phyloP scores from a whole-genome alignment of 2,888 invertebrate genomes.

The Balanococcus diminutus region DNA sequence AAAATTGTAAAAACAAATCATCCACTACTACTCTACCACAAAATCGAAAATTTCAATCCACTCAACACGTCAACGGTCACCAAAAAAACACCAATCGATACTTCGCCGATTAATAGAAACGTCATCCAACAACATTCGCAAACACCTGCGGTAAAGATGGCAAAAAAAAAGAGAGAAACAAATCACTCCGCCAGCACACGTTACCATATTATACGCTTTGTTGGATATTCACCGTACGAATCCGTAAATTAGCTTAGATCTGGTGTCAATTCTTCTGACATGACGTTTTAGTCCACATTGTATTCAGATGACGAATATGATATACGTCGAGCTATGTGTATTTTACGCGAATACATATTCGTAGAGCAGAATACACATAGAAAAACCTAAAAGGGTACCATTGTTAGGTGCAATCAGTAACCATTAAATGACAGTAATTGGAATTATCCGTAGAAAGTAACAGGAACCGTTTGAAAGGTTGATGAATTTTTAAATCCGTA shows the following conservation, averaged over 20 bases:
- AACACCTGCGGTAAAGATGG: neutral
- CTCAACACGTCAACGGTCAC: too few relatives aligned
- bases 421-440: slow-evolving; percentile 41
- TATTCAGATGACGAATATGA: neutral
- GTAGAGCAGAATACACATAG: neutral
- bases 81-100: too few relatives aligned
- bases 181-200: neutral
- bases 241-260: slow-evolving; percentile 38
- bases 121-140: too few relatives aligned
- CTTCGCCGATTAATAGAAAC: too few relatives aligned
- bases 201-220: slow-evolving; percentile 2
- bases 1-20: too few relatives aligned
- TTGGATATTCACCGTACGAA: slow-evolving; percentile 7
- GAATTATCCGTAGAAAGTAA: slow-evolving; percentile 44
- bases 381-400: slow-evolving; percentile 24
- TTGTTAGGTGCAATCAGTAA: slow-evolving; percentile 36
- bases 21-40: too few relatives aligned
- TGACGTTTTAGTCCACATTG: slow-evolving; percentile 19
- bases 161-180: neutral
- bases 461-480: slow-evolving; percentile 20
- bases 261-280: slow-evolving; percentile 26
- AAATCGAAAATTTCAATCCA: too few relatives aligned
- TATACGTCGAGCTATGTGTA: neutral
- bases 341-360: neutral
- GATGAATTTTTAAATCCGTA: slow-evolving; percentile 43